A percentile compares a stretch with the other conserved stretches of the same genome.
Conservation (phyloP, 2,888 invertebrate species). For the Lymantria monacha region DNA sequence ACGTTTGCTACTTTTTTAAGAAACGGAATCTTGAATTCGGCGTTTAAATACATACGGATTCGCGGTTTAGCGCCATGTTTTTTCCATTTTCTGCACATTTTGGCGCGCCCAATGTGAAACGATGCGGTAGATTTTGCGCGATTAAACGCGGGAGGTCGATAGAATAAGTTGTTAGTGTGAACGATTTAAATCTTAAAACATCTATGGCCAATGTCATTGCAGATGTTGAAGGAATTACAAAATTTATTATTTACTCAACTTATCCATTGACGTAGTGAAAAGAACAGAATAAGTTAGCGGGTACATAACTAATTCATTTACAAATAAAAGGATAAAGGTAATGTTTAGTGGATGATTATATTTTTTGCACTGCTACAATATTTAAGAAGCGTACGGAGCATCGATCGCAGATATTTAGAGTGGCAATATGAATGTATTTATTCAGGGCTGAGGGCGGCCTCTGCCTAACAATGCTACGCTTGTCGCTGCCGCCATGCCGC, state of each 20-base stretch:
- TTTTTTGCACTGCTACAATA: conserved; percentile 48
- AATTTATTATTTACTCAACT: conserved; percentile 7
- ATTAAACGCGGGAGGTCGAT: conserved; percentile 71
- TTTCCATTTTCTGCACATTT: conserved; percentile 80
- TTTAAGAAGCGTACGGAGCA: conserved; percentile 48
- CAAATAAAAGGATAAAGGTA: conserved; percentile 34
- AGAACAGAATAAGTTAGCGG: conserved; percentile 3
- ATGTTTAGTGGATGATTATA: conserved; percentile 35
- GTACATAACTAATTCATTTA: conserved; percentile 16
- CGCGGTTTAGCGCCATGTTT: conserved; percentile 82
- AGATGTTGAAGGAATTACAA: not conserved
- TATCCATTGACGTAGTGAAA: conserved; percentile 1
- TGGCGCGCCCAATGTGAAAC: conserved; percentile 64
- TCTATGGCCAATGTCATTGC: conserved; percentile 39
- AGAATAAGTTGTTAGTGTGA: conserved; percentile 79
- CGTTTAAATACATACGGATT: conserved; percentile 81
- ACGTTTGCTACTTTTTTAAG: conserved; percentile 71
- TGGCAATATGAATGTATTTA: conserved; percentile 83
- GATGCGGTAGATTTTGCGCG: conserved; percentile 72
- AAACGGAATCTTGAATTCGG: conserved; percentile 72
- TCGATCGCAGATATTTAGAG: conserved; percentile 75
- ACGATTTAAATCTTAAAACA: conserved; percentile 62
- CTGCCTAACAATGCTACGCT: conserved; percentile 79
- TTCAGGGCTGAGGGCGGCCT: conserved; percentile 77
- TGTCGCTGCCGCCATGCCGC: conserved; percentile 65